Base-by-base conservation (phyloP, 2,113 vertebrate genomes). In the Labeo rohita region DNA sequence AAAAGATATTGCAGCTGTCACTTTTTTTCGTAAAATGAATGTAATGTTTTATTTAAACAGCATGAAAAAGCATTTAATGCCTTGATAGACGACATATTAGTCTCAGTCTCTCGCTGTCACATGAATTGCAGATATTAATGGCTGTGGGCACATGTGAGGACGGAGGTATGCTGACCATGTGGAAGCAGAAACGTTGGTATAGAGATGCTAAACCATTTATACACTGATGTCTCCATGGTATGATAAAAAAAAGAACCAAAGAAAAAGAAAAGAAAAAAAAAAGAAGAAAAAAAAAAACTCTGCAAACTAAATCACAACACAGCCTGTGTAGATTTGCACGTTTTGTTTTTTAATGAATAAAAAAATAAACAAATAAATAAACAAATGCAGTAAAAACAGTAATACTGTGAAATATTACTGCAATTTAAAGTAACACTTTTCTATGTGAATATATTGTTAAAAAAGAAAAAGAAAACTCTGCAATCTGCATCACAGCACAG, bases 1-100 rank as follows among this genome's bases (percentile, higher is more conserved):
- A 63, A 34, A 54, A 63, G n/a, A 72, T 9, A 59, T 43, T 84
- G 16, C 76, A 84, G 75, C 75, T 79, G 76, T 84, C 66, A 70
- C 39, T 43, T 49, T 70, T 70, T 75, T 63, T 23, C 18, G 47
- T 86, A n/a, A 77, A 85, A 66, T 85, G 9, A 80, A 47, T 61
- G 78, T 74, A 36, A 21, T 81, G 49, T 36, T 66, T 72, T 56
- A 34, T 72, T 77, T 56, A 59, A 83, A 84, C 74, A 77, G 73
- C 45, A 45, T 49, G 36, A 12, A 84, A 45, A 84, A 36, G 16
- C 50, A 39, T 72, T 68, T 82, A 70, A 70, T 6, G 45, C 47
- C 45, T 66, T 52, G 43, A 81, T 18, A 28, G 15, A 47, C 13
- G 2, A 49, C 43, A 28, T 61, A 63, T 63, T 80, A 65, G 78